Base-by-base conservation (phyloP, 92 coral and sea anemone species). In the Zoanthus gigantus region DNA sequence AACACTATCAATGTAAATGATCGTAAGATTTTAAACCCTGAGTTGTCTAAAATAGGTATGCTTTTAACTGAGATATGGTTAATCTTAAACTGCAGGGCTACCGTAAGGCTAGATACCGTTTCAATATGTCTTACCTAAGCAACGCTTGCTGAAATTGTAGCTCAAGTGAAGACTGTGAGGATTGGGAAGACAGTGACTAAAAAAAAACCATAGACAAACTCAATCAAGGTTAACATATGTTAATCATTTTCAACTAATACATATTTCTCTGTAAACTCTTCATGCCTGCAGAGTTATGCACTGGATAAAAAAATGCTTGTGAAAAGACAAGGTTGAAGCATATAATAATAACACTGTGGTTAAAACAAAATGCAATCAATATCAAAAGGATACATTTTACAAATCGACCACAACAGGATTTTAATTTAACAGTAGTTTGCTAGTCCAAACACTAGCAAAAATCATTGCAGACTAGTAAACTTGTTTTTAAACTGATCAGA, bases 161-260 rank as follows among this genome's bases (percentile, higher is more conserved):
- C 16, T 90, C 92, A 85, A 78, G 88, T 30, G 99, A 97, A 14
- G 99, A 97, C 81, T 96, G 97, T 4, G 99, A 97, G 6, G 99
- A 97, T 88, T 97, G 99, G 6, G 99, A 96, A 52, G 98, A 96
- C 60, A 94, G 82, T 45, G 98, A 95, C 96, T 93, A 78, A 2
- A n/a, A 66, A 17, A 58, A 76, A n/a, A 54, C 23, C 23, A 61
- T 45, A 87, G 14, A 74, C 5, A 74, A 10, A 80, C 54, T 63
- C 47, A 66, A n/a, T 46, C 54, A 61, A 32, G 9, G 15, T 45
- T 28, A 12, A 34, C 5, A 0, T 31, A 54, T 23, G 28, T 52
- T 3, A 28, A 72, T 13, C 42, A 11, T 17, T 15, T 72, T 5
- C 1, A 18, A 28, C 7, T 67, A 9, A 29, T 8, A 32, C 30